Base-by-base conservation (phyloP, 1,140 invertebrate species). In the Drosophila elegans region DNA sequence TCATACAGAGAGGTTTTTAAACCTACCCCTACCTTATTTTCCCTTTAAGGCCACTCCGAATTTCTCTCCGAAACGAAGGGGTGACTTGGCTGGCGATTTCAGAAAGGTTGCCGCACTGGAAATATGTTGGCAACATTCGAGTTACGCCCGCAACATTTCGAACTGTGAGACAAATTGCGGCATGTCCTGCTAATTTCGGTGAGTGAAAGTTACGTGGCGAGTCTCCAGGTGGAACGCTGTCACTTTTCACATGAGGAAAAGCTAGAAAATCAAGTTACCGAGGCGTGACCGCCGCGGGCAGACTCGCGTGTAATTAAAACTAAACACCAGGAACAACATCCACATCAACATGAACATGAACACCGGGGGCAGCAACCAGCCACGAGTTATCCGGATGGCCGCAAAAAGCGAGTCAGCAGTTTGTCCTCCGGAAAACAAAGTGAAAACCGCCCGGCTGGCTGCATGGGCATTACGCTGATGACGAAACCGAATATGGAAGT, bases 281-380 rank as follows among this genome's bases (percentile, higher is more conserved):
- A 63, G 73, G 68, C 78, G 73, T 86, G 61, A 78, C 81, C 63
- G 38, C 42, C 61, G 60, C 25, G 59, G 60, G 60, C 82, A 78
- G 78, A 56, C 63, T 82, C 74, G 82, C 82, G 82, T 85, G 83
- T 85, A 85, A 85, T 85, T 85, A 85, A 85, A 85, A 85, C 83
- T 81, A 85, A 85, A 85, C 82, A 85, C 74, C 53, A 78, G 42
- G 63, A 78, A 46, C 46, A 62, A 57, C 57, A 44, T 62, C 68
- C 67, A 45, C 52, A 53, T 27, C 57, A 38, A 56, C 34, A 39
- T 39, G 25, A 38, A 56, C 34, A 39, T 39, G 25, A 36, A 16
- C 39, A 36, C 32, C 32, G 7, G 49, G 27, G 32, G 21, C 45
- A 21, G 10, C n/a, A 21, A 4, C 46, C 46, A 44, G 12, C 69